phyloP scores from a whole-genome alignment of 2,113 vertebrate species.

The Eretmochelys imbricata region DNA sequence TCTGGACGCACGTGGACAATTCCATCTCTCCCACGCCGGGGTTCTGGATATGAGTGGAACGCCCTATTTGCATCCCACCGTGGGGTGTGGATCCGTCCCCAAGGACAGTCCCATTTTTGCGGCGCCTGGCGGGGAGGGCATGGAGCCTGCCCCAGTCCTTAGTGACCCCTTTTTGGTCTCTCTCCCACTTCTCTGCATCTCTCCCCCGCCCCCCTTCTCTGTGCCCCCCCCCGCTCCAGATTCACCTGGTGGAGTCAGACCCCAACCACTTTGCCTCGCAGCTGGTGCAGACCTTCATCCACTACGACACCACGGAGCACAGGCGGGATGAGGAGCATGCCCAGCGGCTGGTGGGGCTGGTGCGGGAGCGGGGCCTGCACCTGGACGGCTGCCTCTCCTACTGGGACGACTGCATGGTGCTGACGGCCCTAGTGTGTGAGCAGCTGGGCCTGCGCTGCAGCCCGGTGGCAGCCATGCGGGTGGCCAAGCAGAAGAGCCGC shows the following conservation, averaged over 20 bases:
- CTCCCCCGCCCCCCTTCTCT: neutral
- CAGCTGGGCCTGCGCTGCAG: constrained; percentile 77
- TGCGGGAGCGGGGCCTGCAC: constrained; percentile 70
- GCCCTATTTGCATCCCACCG: neutral
- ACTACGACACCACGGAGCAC: constrained; percentile 82
- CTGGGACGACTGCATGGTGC: constrained; percentile 87
- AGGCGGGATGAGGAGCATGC: constrained; percentile 81
- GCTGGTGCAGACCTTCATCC: constrained; percentile 83
- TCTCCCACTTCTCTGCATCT: neutral
- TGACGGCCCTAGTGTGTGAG: constrained; percentile 80
- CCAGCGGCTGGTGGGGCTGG: constrained; percentile 65
- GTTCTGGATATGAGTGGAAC: neutral
- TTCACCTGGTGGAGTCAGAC: constrained; percentile 84
- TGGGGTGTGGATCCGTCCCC: neutral
- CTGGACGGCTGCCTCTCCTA: constrained; percentile 85
- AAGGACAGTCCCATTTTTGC: neutral
- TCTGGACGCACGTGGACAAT: neutral
- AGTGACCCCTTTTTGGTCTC: neutral
- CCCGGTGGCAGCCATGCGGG: constrained; percentile 72
- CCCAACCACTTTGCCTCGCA: constrained; percentile 84
- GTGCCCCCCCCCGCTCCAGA: constrained; percentile 45
- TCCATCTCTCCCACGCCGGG: neutral
- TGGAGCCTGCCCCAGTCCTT: constrained; percentile 49
- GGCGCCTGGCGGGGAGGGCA: neutral
- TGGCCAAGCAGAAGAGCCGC: constrained; percentile 85